These are phyloP conservation scores for Molorchus minor DNA, from an alignment of 2,888 invertebrate genomes.

Conservation along the genomic window DNA sequence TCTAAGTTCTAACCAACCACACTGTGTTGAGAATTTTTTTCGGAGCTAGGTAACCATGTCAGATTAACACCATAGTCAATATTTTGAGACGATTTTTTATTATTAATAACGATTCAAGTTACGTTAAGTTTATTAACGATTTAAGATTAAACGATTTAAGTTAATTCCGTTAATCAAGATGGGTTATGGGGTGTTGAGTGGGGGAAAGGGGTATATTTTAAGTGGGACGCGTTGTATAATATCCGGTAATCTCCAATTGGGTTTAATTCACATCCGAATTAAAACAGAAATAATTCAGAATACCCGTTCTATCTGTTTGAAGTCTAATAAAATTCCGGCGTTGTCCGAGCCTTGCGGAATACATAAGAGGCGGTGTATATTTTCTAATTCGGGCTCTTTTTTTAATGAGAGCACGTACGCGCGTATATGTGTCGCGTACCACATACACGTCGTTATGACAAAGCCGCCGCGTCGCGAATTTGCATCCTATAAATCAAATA, in stretches of 20 bases:
- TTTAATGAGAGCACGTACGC: constrained; percentile 47
- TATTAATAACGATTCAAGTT: no score
- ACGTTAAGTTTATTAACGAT: no score
- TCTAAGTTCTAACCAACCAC: no score
- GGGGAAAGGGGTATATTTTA: no score
- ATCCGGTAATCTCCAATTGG: neutral
- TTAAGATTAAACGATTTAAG: no score
- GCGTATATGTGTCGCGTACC: constrained; percentile 29
- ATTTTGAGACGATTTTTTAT: no score
- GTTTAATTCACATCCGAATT: constrained; percentile 12
- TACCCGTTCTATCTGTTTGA: constrained; percentile 24
- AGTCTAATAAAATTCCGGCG: constrained; percentile 23
- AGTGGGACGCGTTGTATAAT: neutral
- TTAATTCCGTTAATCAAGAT: no score
- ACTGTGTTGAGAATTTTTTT: no score
- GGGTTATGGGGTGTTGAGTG: no score
- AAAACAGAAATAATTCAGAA: constrained; percentile 6
- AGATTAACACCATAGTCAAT: no score
- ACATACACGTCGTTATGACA: constrained; percentile 31
- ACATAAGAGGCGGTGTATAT: constrained; percentile 31
- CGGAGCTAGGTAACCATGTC: no score
- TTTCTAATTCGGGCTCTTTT: constrained; percentile 41
- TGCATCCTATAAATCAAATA: constrained; percentile 60
- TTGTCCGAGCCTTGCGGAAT: constrained; percentile 6
- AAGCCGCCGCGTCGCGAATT: constrained; percentile 46